phyloP scores from a whole-genome alignment of 2,888 invertebrate genomes.

The Cerastis leucographa region DNA sequence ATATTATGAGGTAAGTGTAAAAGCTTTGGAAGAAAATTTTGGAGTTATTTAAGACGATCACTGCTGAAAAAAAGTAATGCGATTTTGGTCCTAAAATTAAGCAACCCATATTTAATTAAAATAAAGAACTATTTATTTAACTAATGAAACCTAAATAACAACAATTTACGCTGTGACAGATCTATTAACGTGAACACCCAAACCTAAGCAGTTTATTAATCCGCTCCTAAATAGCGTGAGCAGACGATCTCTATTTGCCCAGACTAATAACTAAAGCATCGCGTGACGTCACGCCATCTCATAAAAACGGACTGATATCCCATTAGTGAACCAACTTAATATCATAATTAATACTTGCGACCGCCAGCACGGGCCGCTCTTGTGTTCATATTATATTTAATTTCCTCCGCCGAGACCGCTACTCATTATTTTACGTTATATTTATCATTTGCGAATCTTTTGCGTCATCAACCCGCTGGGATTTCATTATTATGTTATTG shows the following conservation, averaged over 20 bases:
- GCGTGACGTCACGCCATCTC: slow-evolving; percentile 46
- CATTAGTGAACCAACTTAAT: slow-evolving; percentile 41
- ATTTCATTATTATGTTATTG: slow-evolving; percentile 8
- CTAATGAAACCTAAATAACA: not conserved
- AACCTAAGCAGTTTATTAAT: not conserved
- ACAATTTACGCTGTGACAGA: not conserved
- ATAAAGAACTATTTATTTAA: not conserved
- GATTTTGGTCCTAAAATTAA: not conserved
- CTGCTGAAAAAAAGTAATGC: not conserved
- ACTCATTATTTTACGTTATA: slow-evolving; percentile 25
- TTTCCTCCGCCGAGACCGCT: slow-evolving; percentile 15
- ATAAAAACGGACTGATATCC: slow-evolving; percentile 29
- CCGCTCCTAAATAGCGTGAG: slow-evolving; percentile 13
- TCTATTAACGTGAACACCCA: not conserved
- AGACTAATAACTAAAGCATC: slow-evolving; percentile 31
- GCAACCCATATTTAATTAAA: not conserved
- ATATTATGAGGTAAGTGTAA: not conserved
- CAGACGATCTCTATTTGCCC: slow-evolving; percentile 7
- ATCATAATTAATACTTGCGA: slow-evolving; percentile 50
- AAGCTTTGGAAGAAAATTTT: no score
- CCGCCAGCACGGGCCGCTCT: not conserved
- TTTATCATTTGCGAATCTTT: slow-evolving; percentile 31
- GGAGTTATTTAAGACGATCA: not conserved
- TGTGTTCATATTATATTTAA: slow-evolving; percentile 41
- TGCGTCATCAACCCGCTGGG: not conserved